phyloP scores from a whole-genome alignment of 1,140 invertebrate genomes.

The Trachelipus rathkii region DNA sequence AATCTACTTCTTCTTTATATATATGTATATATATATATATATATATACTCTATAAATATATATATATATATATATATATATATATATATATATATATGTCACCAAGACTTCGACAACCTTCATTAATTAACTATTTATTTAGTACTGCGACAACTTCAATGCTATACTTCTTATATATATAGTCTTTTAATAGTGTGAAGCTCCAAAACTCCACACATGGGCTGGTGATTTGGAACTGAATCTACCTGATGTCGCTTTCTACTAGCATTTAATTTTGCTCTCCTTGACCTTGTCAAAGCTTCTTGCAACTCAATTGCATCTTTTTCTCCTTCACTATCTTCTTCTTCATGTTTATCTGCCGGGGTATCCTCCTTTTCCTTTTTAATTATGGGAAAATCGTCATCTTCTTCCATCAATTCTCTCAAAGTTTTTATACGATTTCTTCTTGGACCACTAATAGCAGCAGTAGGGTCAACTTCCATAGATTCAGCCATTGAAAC shows the following conservation, averaged over 20 bases:
- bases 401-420: conserved; percentile 41
- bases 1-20: no score
- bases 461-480: conserved; percentile 34
- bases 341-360: conserved; percentile 17
- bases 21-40: no score
- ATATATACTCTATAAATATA: no score
- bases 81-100: no score
- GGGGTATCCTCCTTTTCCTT: conserved; percentile 19
- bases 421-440: conserved; percentile 24
- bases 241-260: background rate
- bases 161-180: no score
- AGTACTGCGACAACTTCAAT: no score
- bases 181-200: no score
- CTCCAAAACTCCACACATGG: no score
- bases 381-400: conserved; percentile 21
- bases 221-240: no score
- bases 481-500: conserved; percentile 40
- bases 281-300: conserved; percentile 37
- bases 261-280: conserved; percentile 28
- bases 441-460: background rate
- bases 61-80: no score
- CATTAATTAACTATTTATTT: no score
- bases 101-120: no score
- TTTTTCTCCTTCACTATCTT: conserved; percentile 32
- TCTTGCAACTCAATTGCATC: conserved; percentile 45